These are phyloP conservation scores for Epistrophe eligans DNA, from an alignment of 2,888 invertebrate species.

Conservation along the genomic window DNA sequence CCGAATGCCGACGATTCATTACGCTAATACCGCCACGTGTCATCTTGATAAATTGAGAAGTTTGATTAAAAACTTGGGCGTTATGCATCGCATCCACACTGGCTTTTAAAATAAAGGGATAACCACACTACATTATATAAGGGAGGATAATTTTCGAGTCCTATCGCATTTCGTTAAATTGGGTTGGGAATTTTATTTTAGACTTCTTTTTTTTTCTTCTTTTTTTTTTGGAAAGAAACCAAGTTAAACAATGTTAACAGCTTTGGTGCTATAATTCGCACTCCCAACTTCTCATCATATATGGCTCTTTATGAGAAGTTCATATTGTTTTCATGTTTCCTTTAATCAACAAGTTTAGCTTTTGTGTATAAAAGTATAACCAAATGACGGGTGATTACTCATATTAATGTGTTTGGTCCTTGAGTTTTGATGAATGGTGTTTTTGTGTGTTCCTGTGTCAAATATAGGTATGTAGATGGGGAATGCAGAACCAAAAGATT, in stretches of 20 bases:
- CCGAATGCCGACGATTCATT: slow-evolving; percentile 78
- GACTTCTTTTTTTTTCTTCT: slow-evolving; percentile 32
- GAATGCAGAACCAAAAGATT: slow-evolving; percentile 45
- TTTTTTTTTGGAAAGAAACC: slow-evolving; percentile 29
- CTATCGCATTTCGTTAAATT: not conserved
- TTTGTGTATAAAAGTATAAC: slow-evolving; percentile 64
- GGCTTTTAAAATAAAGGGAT: slow-evolving; percentile 61
- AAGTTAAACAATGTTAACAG: slow-evolving; percentile 68
- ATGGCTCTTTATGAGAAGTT: not conserved
- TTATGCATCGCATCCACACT: slow-evolving; percentile 55
- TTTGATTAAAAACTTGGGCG: slow-evolving; percentile 78
- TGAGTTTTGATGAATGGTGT: slow-evolving; percentile 68
- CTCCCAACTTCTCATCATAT: slow-evolving; percentile 52
- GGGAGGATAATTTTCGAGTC: slow-evolving; percentile 36
- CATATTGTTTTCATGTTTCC: slow-evolving; percentile 62
- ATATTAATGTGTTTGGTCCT: slow-evolving; percentile 75
- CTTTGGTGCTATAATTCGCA: slow-evolving; percentile 72
- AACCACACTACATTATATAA: slow-evolving; percentile 53
- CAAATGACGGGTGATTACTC: slow-evolving; percentile 75
- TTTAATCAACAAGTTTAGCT: slow-evolving; percentile 75
- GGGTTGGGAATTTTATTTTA: slow-evolving; percentile 41
- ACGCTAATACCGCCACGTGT: slow-evolving; percentile 78
- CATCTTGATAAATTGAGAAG: slow-evolving; percentile 78
- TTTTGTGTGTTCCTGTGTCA: slow-evolving; percentile 53
- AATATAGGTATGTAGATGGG: slow-evolving; percentile 21